Evolutionary conservation across 2,888 invertebrate genomes (phyloP), one percentile per base, ranked within the genome.

Genomic region (Ormyrus rosae): DNA sequence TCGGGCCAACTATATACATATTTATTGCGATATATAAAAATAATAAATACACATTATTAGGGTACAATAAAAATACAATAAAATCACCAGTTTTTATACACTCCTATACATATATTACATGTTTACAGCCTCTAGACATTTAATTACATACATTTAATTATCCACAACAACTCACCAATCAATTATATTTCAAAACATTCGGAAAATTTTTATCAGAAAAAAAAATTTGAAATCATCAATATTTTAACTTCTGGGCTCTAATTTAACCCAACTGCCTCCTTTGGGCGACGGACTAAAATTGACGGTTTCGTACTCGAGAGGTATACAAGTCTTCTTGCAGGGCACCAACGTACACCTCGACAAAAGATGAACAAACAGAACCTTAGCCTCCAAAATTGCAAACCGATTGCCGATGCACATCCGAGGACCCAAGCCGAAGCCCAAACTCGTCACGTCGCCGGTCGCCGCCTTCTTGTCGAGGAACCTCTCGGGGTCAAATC

Each of bases 401-500:
- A 85, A 85, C 11, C 85, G 79, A 71, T 82, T 83, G 81, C 86
- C 90, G 64, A 91, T 87, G 79, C 90, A 91, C 79, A 85, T 88
- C 72, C 88, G 83, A 0, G 89, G 89, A 3, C 90, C 90, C 10
- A 83, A 45, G 11, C 90, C 90, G 82, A 91, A 91, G 4, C 75
- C 69, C 34, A 75, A 4, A 46, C 11, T 60, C 5, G 19, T 58
- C 3, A 61, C 34, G 10, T 75, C 80, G 5, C 13, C 50, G 7
- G 48, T 45, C 7, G 34, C 48, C 7, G 80, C 53, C n/a, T 87
- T 88, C 63, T 87, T 88, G 0, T 86, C 85, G 5, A 83, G 84
- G 80, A 91, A 91, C 53, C 91, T 85, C 56, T 91, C 91, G 0
- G 91, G 91, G 79, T 89, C 84, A 80, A 91, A 91, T 71, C 85